Evolutionary conservation across 2,888 invertebrate genomes (phyloP), one percentile per base, ranked within the genome.

Genomic region (Amiota communis): DNA sequence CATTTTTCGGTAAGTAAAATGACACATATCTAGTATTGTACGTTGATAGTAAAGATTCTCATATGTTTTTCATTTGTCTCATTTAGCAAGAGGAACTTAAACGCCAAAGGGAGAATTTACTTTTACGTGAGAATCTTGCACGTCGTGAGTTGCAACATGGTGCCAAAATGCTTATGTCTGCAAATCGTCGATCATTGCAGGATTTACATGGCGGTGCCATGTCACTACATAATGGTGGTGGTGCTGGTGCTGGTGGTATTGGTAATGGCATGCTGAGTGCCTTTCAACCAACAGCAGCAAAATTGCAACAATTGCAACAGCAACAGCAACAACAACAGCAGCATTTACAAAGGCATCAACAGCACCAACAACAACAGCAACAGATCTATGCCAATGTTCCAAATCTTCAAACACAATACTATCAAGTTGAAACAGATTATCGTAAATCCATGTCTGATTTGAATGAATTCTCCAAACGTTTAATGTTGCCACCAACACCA

Each of bases 71-170:
- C 36, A 2, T 36, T 36, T 36, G 36, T 11, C 8, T 20, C 13
- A 8, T 47, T 64, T 95, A 96, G 86, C 94, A 94, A 87, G 95
- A 95, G 86, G 95, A 95, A 86, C 85, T 95, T 12, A 93, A 94
- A 78, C 91, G 95, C 3, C 94, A 95, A 84, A 91, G 94, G 12
- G 95, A 94, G 81, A 95, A 94, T 86, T 89, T 95, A 11, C 90
- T 94, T 20, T 91, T 92, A 80, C 91, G 93, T 59, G 94, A 94
- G 83, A 91, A 90, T 80, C 91, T 93, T 82, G 92, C 92, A n/a
- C 90, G 92, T 1, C 87, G 89, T 12, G 90, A 89, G 70, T 90
- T 92, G 75, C 89, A 90, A 71, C 89, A 90, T 81, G 89, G 89
- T 68, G 88, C 88, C 64, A 88, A 90, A 81, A 88, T 89, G 88